These are phyloP conservation scores for Microplitis demolitor DNA, from an alignment of 1,140 invertebrate species.

Conservation along the genomic window DNA sequence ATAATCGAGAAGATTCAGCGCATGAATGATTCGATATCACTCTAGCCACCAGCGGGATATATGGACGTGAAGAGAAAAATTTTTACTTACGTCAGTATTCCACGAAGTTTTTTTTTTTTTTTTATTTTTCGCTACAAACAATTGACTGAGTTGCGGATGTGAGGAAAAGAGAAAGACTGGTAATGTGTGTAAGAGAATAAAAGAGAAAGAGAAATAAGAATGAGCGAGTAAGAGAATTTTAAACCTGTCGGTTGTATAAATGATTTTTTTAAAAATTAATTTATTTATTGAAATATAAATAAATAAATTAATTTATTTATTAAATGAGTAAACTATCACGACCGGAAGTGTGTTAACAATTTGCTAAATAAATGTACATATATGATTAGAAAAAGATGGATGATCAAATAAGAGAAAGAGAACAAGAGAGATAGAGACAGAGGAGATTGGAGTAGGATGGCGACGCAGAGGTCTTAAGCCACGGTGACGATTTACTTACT, in stretches of 20 bases:
- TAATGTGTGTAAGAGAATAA: background rate
- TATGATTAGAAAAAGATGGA: conserved; percentile 1
- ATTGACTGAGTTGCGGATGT: background rate
- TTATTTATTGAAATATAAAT: too few relatives aligned
- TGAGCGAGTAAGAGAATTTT: background rate
- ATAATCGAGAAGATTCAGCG: conserved; percentile 12
- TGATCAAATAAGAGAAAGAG: background rate
- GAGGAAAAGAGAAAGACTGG: background rate
- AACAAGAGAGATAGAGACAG: conserved; percentile 13
- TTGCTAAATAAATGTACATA: conserved; percentile 4
- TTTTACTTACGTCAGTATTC: conserved; percentile 20
- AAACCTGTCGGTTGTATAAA: background rate
- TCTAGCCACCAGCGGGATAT: background rate
- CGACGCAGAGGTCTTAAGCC: conserved; percentile 33
- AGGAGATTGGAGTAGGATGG: conserved; percentile 22
- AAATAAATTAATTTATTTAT: too few relatives aligned
- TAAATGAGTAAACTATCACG: too few relatives aligned
- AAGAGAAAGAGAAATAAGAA: background rate
- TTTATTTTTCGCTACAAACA: background rate
- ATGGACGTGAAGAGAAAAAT: background rate
- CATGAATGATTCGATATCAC: conserved; percentile 18
- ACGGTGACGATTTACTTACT: conserved; percentile 38
- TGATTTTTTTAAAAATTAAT: too few relatives aligned
- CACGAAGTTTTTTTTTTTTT: conserved; percentile 7
- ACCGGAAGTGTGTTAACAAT: background rate